phyloP scores from a whole-genome alignment of 1,140 invertebrate genomes.

The Mya arenaria region DNA sequence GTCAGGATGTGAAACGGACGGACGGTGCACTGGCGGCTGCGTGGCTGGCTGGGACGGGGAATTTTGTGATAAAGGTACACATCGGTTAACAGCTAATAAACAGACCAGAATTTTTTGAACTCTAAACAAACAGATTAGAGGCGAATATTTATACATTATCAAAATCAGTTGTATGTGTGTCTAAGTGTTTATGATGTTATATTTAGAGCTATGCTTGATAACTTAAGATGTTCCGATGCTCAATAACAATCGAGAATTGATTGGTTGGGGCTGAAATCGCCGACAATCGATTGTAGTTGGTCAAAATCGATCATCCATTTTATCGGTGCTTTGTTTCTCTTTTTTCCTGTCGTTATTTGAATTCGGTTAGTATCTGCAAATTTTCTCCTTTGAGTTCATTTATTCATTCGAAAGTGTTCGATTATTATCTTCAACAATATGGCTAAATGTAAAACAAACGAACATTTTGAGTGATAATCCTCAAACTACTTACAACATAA shows the following conservation, averaged over 20 bases:
- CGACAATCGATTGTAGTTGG: no score
- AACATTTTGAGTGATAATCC: no score
- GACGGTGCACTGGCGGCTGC: slow-evolving; percentile 31
- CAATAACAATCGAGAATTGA: neutral
- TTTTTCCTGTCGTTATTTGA: no score
- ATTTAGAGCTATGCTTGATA: neutral
- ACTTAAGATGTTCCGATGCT: neutral
- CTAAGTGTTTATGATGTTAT: neutral
- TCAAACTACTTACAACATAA: no score
- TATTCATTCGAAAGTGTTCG: no score
- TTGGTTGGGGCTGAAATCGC: no score
- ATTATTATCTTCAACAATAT: no score
- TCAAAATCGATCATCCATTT: no score
- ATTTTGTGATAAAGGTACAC: slow-evolving; percentile 21
- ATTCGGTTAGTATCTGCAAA: no score
- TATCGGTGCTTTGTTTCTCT: no score
- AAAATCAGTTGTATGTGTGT: neutral
- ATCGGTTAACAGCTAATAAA: neutral
- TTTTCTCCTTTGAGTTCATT: no score
- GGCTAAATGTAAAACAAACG: no score
- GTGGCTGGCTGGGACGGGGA: slow-evolving; percentile 40
- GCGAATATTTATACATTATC: neutral
- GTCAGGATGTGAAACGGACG: slow-evolving; percentile 37
- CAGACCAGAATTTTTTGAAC: neutral
- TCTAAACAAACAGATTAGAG: neutral